These are phyloP conservation scores for Amphimallon solstitiale DNA, from an alignment of 2,888 invertebrate genomes.

Conservation along the genomic window DNA sequence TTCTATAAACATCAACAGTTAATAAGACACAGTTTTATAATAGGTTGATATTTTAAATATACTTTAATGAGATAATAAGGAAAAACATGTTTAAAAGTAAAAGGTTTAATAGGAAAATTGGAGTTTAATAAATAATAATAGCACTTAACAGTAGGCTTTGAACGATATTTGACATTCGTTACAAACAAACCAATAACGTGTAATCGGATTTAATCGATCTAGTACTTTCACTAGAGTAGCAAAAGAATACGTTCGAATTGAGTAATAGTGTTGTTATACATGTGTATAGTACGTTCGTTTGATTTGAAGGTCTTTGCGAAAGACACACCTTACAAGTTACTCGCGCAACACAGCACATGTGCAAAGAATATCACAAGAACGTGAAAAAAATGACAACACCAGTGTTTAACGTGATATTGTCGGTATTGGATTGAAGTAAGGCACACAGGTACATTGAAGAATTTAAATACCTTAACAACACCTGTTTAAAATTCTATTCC, in stretches of 20 bases:
- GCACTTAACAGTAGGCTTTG: too few species aligned
- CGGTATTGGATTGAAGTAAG: background rate
- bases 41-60: too few species aligned
- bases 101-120: too few species aligned
- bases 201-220: background rate
- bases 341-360: background rate
- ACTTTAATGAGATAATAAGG: too few species aligned
- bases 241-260: slow-evolving; percentile 16
- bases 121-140: too few species aligned
- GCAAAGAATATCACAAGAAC: background rate
- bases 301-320: slow-evolving; percentile 16
- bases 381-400: slow-evolving; percentile 4
- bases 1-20: too few species aligned
- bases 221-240: slow-evolving; percentile 25
- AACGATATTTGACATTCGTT: too few species aligned
- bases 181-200: background rate
- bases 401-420: background rate
- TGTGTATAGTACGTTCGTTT: too few species aligned
- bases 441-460: background rate
- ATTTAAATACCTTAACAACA: too few species aligned
- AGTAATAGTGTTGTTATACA: slow-evolving; percentile 31
- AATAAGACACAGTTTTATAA: too few species aligned
- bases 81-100: too few species aligned
- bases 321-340: slow-evolving; percentile 18
- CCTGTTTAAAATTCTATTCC: too few species aligned